Percentiles rank a stretch among this genome's conserved stretches.
Evolutionary conservation across 1,140 invertebrate genomes (phyloP).

Genomic region (Eciton burchellii): DNA sequence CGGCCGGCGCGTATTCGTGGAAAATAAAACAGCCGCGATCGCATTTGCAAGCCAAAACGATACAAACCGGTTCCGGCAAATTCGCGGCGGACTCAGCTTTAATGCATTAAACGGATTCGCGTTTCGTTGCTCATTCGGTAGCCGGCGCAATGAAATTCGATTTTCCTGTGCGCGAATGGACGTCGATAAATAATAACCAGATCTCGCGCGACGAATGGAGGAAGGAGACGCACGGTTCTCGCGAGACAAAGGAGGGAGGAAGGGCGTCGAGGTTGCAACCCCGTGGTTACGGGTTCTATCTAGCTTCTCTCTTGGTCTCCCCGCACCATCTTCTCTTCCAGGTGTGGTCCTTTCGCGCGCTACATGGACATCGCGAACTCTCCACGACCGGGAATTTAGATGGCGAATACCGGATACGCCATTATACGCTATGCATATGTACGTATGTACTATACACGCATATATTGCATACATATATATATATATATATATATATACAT

Average conservation of each 20-base stretch:
- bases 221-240: not conserved
- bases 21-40: not conserved
- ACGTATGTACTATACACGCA: not conserved
- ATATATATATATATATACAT: too few relatives aligned
- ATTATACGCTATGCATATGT: constrained; percentile 16
- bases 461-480: not conserved
- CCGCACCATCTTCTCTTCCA: not conserved
- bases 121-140: not conserved
- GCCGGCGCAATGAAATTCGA: constrained; percentile 58
- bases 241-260: not conserved
- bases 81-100: constrained; percentile 19
- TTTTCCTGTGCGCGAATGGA: constrained; percentile 56
- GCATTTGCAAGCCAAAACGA: constrained; percentile 48
- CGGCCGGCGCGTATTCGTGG: not conserved
- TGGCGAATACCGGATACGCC: constrained; percentile 49
- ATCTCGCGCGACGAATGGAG: constrained; percentile 15
- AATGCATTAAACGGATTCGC: constrained; percentile 42
- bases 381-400: constrained; percentile 41
- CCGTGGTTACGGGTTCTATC: not conserved
- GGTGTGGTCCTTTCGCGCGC: not conserved
- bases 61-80: constrained; percentile 37
- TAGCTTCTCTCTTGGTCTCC: too few relatives aligned
- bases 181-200: constrained; percentile 48
- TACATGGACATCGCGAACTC: not conserved
- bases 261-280: not conserved